Base-by-base conservation (phyloP, 2,888 invertebrate genomes). In the Xestia c-nigrum region DNA sequence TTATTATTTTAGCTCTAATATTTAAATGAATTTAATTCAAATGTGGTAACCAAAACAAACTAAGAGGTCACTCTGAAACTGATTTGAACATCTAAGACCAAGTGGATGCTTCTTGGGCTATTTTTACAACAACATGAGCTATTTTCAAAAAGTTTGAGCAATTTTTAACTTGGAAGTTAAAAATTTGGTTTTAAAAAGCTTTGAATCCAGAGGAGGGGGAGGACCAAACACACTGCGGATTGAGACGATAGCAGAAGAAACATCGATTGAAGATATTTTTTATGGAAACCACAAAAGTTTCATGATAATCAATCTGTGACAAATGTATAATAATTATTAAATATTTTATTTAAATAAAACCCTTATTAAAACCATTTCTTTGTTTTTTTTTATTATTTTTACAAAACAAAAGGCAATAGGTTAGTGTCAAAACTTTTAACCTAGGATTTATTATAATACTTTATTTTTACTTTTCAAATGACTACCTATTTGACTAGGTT, bases 341-440 rank as follows among this genome's bases (percentile, higher is more conserved):
- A 43, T 63, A 7, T 63, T n/a, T 64, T 40, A n/a, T 40, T 21
- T 14, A n/a, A 64, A 64, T 64, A 64, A 64, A 64, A 43, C 21
- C 40, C 7, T 10, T 14, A n/a, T n/a, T 1, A 0, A 43, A 43
- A n/a, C 64, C 3, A 64, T 7, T 6, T 14, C 14, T 43, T n/a
- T 64, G 14, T 64, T 64, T n/a, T 43, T 14, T 43, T 43, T 63
- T 40, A n/a, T n/a, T 57, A 24, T 7, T 19, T 38, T 31, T 16
- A 31, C 19, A 6, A 14, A n/a, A 12, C 24, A 5, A 10, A 55
- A 55, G 1, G 4, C 12, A 4, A 5, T 57, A 24, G 6, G 24
- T 3, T 1, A 31, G 16, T 31, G 16, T 16, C 6, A 1, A 31
- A 7, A 16, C 16, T 59, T 7, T 59, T 1, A 57, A 57, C 1